Evolutionary conservation across 2,113 vertebrate species (phyloP), one percentile per base, ranked within the genome.

Genomic region (Nematolebias whitei): DNA sequence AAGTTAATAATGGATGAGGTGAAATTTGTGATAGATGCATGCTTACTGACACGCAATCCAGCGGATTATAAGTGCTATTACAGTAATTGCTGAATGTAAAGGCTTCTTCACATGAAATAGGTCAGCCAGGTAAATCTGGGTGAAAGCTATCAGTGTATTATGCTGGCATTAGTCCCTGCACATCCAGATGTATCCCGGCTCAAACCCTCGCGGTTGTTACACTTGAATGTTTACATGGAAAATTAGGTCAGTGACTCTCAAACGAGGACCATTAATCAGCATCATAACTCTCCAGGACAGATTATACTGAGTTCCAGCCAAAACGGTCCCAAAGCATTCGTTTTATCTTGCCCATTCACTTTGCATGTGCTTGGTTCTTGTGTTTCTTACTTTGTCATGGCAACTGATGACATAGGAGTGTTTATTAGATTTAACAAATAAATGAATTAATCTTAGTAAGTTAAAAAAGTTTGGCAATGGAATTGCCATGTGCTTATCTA

Each of bases 1-100:
- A 51, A 26, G 71, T 89, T 68, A 84, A 88, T 85, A 79, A 87
- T 81, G 78, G 74, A 89, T 85, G 74, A 84, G 58, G 61, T n/a
- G 65, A 65, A 62, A 43, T 65, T 38, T 41, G 63, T 63, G 59
- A 52, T 45, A 39, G 38, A 58, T 29, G 41, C 63, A 12, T 56
- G 63, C 77, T 82, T 66, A 74, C 69, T 16, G 67, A 62, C 76
- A 55, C 49, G 64, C n/a, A 35, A 45, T 44, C 23, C 59, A 49
- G 0, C 0, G 41, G 65, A 79, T 79, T 79, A 68, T 12, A 15
- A 40, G 52, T 2, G 4, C 8, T 51, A 40, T 60, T 52, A 53
- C 19, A 22, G 9, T 57, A 38, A 74, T 45, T 45, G 69, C 51
- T 63, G n/a, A 45, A 39, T 29, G 45, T 56, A 51, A 39, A 14